Evolutionary conservation across 1,140 invertebrate species (phyloP), one percentile per base, ranked within the genome.

Genomic region (Papilio xuthus): DNA sequence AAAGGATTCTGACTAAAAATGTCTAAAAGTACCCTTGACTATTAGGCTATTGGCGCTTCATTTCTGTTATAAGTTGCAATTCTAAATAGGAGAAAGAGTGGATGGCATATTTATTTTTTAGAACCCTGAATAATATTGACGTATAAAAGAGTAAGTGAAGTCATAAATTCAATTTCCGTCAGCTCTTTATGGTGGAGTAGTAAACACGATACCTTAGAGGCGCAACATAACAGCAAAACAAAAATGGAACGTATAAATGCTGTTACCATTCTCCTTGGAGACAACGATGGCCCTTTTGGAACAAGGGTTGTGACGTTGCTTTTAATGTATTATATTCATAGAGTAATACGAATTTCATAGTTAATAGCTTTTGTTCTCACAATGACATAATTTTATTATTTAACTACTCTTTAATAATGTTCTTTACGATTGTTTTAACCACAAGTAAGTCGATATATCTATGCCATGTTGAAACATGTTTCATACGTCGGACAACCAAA

Each of bases 81-180:
- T n/a, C n/a, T n/a, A n/a, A n/a, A n/a, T n/a, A n/a, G n/a, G n/a
- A n/a, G n/a, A n/a, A n/a, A n/a, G n/a, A n/a, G n/a, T n/a, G n/a
- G 32, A 53, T 53, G 18, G 20, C 0, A 26, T 10, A 60, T 60
- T 26, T 26, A 26, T 26, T 63, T 28, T 63, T 63, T 63, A 26
- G 15, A 63, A 60, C 20, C 4, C 3, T 63, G 60, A 28, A 15
- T 63, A 20, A 13, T 63, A 63, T 63, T 63, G 60, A 28, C 60
- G 10, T 63, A 63, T 63, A 63, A 63, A 63, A 71, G n/a, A 71
- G 37, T 71, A 71, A 71, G 70, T 71, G 18, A 71, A 72, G 41
- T 26, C 41, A 47, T 44, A 72, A 44, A 72, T 72, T 47, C n/a
- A 44, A 42, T 72, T 42, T 41, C 41, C 70, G 42, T 72, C 70